phyloP scores from a whole-genome alignment of 1,140 invertebrate genomes.

The Drosophila ercepeae region DNA sequence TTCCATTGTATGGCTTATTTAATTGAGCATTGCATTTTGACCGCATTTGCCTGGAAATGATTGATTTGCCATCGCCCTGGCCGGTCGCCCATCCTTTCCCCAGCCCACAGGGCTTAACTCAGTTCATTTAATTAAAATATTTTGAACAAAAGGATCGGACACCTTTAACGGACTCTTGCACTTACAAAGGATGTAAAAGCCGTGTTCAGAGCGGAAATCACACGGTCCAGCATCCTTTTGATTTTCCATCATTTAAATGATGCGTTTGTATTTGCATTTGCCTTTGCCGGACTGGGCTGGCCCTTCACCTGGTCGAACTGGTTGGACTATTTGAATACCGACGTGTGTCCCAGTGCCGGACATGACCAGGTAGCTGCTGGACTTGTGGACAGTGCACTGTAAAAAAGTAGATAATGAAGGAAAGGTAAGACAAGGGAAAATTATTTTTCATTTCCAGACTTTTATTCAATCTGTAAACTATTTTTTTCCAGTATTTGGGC shows the following conservation, averaged over 20 bases:
- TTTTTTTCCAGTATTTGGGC: neutral
- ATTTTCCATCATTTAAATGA: conserved; percentile 64
- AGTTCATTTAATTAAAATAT: conserved; percentile 52
- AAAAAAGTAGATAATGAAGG: too few relatives aligned
- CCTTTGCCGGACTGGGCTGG: conserved; percentile 8
- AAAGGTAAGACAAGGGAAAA: too few relatives aligned
- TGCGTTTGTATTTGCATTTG: conserved; percentile 38
- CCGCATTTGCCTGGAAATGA: conserved; percentile 45
- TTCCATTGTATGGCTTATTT: conserved; percentile 42
- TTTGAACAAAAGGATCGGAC: conserved; percentile 40
- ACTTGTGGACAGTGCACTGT: neutral
- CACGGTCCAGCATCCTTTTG: conserved; percentile 60
- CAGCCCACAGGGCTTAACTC: conserved; percentile 40
- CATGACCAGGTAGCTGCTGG: conserved; percentile 24
- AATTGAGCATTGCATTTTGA: conserved; percentile 50
- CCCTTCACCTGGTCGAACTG: conserved; percentile 17
- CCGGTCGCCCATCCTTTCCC: neutral
- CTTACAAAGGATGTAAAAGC: conserved; percentile 59
- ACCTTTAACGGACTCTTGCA: conserved; percentile 40
- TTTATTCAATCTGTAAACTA: neutral
- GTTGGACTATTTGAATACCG: conserved; percentile 68
- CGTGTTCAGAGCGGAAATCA: conserved; percentile 69
- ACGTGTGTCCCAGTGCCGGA: conserved; percentile 58
- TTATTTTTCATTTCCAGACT: too few relatives aligned
- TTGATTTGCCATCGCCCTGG: conserved; percentile 29